Evolutionary conservation across 2,113 vertebrate genomes (phyloP).

Genomic region (Bambusicola thoracicus): DNA sequence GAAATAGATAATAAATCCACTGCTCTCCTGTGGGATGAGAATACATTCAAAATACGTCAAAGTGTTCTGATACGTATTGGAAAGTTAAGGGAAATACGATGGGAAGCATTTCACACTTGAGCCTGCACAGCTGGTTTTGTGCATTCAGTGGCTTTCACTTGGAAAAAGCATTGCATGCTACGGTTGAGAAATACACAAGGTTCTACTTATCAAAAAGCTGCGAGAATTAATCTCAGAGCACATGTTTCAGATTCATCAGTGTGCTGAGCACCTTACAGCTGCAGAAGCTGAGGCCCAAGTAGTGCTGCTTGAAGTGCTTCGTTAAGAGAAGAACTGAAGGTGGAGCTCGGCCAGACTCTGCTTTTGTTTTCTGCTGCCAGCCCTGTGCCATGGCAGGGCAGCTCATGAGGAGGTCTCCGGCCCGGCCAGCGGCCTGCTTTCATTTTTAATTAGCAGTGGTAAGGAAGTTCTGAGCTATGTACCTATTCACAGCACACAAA

Average conservation of each 20-base stretch:
- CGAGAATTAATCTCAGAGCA: background rate
- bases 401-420: background rate
- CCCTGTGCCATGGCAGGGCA: background rate
- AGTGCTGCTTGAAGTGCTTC: background rate
- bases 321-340: background rate
- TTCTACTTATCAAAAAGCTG: background rate
- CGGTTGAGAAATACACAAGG: background rate
- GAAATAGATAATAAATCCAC: background rate
- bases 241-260: background rate
- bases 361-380: background rate
- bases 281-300: background rate
- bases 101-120: slow-evolving; percentile 4
- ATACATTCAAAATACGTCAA: background rate
- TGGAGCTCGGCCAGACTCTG: background rate
- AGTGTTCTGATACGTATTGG: background rate
- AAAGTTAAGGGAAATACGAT: background rate
- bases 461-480: background rate
- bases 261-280: background rate
- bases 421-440: background rate
- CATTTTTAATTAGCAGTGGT: background rate
- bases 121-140: background rate
- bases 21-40: background rate
- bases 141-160: background rate
- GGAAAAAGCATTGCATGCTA: background rate
- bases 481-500: background rate